A percentile compares a stretch with the other conserved stretches of the same genome.
phyloP scores from a whole-genome alignment of 2,888 invertebrate genomes.

The Rhopalosiphum nymphaeae region DNA sequence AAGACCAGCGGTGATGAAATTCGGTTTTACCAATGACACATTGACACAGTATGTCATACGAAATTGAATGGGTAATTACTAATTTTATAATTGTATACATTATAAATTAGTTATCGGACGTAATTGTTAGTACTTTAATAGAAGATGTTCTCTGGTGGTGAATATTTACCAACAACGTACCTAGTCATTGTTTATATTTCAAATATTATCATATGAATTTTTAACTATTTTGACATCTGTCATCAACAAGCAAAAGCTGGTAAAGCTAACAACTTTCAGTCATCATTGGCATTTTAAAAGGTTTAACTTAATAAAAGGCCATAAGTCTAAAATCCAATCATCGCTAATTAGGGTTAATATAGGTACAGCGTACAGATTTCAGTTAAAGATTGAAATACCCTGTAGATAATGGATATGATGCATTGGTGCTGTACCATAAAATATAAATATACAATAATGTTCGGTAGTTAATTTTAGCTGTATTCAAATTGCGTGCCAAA shows the following conservation, averaged over 20 bases:
- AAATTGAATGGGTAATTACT: neutral
- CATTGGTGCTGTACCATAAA: neutral
- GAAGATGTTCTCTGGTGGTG: neutral
- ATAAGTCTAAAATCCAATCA: neutral
- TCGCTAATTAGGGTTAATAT: neutral
- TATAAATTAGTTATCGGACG: neutral
- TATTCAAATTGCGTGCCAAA: too few relatives aligned
- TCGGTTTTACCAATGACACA: neutral
- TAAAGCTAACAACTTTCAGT: neutral
- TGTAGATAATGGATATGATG: too few relatives aligned
- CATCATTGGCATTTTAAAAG: neutral
- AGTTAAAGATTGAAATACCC: neutral
- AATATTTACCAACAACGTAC: neutral
- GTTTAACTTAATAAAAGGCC: neutral
- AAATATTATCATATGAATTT: neutral
- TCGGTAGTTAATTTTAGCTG: neutral
- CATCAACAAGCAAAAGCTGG: too few relatives aligned
- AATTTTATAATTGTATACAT: neutral
- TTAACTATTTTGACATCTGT: neutral
- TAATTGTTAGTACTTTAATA: neutral
- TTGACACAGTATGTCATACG: neutral
- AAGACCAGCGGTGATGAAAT: neutral
- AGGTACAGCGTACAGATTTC: neutral
- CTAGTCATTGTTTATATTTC: neutral
- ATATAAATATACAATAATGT: too few relatives aligned